Percentiles rank a stretch among this genome's conserved stretches.
Conservation (phyloP, 2,797 vertebrate genomes). For the Tarsius wallacei region DNA sequence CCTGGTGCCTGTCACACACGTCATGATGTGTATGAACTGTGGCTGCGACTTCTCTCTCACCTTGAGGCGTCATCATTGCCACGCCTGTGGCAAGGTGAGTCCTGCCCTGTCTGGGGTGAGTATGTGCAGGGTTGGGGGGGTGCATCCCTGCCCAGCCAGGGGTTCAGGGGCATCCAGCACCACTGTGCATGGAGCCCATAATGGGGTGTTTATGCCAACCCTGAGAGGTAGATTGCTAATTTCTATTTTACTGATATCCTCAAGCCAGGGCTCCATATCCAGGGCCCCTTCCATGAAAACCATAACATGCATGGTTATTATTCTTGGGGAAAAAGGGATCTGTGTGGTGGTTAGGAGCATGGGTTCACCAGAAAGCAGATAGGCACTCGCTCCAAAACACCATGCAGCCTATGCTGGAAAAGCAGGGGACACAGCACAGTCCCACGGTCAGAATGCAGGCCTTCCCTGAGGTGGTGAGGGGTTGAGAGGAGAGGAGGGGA, state of each 20-base stretch:
- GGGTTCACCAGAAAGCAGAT: background rate
- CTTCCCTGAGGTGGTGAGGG: background rate
- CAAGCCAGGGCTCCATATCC: background rate
- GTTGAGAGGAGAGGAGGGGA: background rate
- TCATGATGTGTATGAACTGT: slow-evolving; percentile 99
- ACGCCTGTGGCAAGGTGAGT: slow-evolving; percentile 97
- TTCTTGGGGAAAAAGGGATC: background rate
- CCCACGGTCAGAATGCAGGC: background rate
- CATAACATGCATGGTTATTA: accelerated
- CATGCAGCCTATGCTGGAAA: too few species aligned
- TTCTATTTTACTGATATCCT: background rate
- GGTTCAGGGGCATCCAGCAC: background rate
- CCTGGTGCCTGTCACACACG: slow-evolving; percentile 95
- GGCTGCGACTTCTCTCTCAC: slow-evolving; percentile 97
- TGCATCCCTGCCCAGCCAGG: background rate
- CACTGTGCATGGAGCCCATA: background rate
- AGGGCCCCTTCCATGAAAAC: background rate
- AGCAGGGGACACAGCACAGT: background rate
- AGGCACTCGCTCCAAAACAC: background rate
- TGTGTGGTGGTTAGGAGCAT: background rate
- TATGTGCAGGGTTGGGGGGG: background rate
- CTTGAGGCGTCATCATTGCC: slow-evolving; percentile 96
- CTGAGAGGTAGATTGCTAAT: background rate
- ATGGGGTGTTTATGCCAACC: background rate
- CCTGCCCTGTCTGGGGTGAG: accelerated